A percentile compares a stretch with the other conserved stretches of the same genome.
Evolutionary conservation across 2,113 vertebrate genomes (phyloP).

Genomic region (Raphicerus campestris): DNA sequence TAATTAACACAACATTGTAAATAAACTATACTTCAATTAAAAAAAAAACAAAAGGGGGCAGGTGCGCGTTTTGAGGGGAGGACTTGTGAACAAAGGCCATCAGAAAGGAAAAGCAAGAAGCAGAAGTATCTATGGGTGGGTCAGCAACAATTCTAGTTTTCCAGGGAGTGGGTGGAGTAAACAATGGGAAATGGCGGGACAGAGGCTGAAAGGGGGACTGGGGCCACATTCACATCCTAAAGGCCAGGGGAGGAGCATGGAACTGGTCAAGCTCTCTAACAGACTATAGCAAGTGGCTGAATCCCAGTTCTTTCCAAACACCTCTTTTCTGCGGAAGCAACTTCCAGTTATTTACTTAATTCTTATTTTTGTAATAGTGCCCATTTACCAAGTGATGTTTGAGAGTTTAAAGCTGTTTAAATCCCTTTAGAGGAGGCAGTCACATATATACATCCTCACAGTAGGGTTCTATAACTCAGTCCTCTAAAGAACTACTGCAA

Average conservation of each 20-base stretch:
- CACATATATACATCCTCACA: background rate
- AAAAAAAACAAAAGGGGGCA: background rate
- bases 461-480: background rate
- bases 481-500: background rate
- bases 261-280: background rate
- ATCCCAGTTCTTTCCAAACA: background rate
- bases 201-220: background rate
- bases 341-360: background rate
- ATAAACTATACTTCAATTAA: background rate
- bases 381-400: background rate
- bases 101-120: background rate
- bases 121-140: background rate
- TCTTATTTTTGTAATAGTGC: constrained; percentile 17
- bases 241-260: background rate
- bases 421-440: background rate
- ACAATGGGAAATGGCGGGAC: background rate
- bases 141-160: background rate
- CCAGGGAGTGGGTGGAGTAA: too few relatives aligned
- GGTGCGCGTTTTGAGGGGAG: background rate
- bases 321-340: background rate
- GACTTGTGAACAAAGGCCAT: background rate
- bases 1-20: background rate
- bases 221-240: background rate
- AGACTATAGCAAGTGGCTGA: background rate
- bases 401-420: constrained; percentile 18